Evolutionary conservation across 2,797 vertebrate genomes (phyloP), one percentile per base, ranked within the genome.

Genomic region (Pseudomugil tenellus): DNA sequence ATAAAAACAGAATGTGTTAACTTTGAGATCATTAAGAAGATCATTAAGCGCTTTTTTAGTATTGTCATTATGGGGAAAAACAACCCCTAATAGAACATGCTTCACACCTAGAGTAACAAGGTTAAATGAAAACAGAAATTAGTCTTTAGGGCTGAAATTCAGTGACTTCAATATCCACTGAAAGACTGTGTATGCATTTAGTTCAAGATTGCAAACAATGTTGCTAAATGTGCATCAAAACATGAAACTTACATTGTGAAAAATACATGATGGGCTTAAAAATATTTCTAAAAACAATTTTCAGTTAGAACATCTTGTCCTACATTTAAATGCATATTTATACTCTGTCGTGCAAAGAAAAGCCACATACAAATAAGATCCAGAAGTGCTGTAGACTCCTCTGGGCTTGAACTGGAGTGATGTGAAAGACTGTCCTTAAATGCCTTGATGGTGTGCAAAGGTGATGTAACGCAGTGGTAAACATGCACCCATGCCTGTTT

Each of bases 401-500:
- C 32, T 43, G 25, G 25, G 53, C n/a, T 56, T 25, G n/a, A 39
- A 46, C 39, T 57, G 29, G 43, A 39, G 63, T 39, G 29, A 56
- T 34, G 53, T 34, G 49, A 35, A 62, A 37, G 61, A 52, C 12
- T 29, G 41, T 43, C 31, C 41, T 61, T n/a, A 34, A n/a, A 31
- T 41, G 21, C 3, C 14, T 54, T 9, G 26, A 43, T 35, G 43
- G 26, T 52, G 63, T 5, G 37, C 2, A 28, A 16, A 23, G 8
- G 9, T 65, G 63, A 65, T 46, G 63, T 51, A 65, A 65, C 17
- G 17, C 37, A 26, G 37, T 37, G 28, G 52, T 56, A 65, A 56
- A 56, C 52, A 56, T 1, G 6, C 14, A 21, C 37, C 48, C 25
- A 16, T 4, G 5, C 7, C 13, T 23, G 19, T 21, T 31, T 23